Evolutionary conservation across 2,888 invertebrate genomes (phyloP), one percentile per base, ranked within the genome.

Genomic region (Endomychus coccineus): DNA sequence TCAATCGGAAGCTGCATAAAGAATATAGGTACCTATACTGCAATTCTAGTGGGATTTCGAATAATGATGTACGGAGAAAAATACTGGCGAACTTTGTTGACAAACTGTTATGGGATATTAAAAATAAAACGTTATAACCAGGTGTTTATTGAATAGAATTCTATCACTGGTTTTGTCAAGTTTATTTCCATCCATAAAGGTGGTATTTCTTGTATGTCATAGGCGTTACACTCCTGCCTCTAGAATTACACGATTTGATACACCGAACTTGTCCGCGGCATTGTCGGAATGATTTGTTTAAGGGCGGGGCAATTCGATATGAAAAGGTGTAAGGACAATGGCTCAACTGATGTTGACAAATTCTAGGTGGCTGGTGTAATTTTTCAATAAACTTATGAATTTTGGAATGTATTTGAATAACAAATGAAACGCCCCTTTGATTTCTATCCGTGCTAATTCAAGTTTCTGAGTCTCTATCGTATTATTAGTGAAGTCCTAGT

Each of bases 231-330:
- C 53, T 52, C 58, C 58, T 56, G 52, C 64, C 64, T 61, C 63
- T 58, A 61, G 64, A 64, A 64, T 64, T 64, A 64, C 61, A 54
- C 62, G 61, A 64, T 64, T 64, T 63, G 63, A 64, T 64, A 62
- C 61, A 62, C 57, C n/a, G 55, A 57, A 55, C 58, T 54, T 50
- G 55, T 54, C 36, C 48, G 45, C 48, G 34, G 54, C 44, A 49
- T 55, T 55, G 54, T 57, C 42, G 43, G 46, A 48, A 54, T 57
- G 57, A 59, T 57, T 59, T 58, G 56, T 57, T 50, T 52, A 50
- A 52, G 56, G 61, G 59, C 58, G 59, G 47, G 47, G 39, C 41
- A 33, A 43, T 43, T 40, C 40, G 40, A 42, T 42, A 44, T 52
- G 46, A 45, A 53, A 54, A 57, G 57, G 56, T 55, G 55, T 51